phyloP scores from a whole-genome alignment of 2,888 invertebrate genomes.

The Epirrita christyi region DNA sequence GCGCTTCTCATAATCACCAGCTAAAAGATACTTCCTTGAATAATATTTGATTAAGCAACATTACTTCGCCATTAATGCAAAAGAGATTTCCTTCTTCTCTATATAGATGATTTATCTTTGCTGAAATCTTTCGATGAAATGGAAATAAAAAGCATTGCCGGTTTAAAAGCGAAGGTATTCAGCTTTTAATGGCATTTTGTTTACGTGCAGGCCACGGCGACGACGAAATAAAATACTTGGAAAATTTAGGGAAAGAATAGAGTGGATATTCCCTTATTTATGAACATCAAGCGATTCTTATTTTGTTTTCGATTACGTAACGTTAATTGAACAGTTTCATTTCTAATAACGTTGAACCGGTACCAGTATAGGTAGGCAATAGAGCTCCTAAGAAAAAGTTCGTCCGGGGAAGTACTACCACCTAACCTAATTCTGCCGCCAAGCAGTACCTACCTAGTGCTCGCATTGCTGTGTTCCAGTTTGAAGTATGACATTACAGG shows the following conservation, averaged over 20 bases:
- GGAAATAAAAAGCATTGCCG: constrained; percentile 51
- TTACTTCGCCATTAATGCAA: constrained; percentile 7
- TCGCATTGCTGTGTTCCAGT: too few relatives aligned
- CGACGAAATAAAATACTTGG: constrained; percentile 36
- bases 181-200: constrained; percentile 65
- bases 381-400: too few relatives aligned
- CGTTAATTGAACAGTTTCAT: too few relatives aligned
- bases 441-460: too few relatives aligned
- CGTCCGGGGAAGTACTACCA: too few relatives aligned
- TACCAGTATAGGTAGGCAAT: too few relatives aligned
- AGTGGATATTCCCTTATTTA: constrained; percentile 29
- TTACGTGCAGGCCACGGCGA: constrained; percentile 52
- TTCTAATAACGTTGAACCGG: too few relatives aligned
- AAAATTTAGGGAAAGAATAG: constrained; percentile 41
- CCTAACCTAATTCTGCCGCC: too few relatives aligned
- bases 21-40: background rate
- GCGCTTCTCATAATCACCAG: too few relatives aligned
- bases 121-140: constrained; percentile 42
- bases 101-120: constrained; percentile 31
- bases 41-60: constrained; percentile 5
- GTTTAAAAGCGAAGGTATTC: constrained; percentile 55
- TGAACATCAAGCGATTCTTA: too few relatives aligned
- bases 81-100: constrained; percentile 15
- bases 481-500: too few relatives aligned
- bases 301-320: too few relatives aligned